Base-by-base conservation (phyloP, 2,113 vertebrate species). In the Bucco capensis region DNA sequence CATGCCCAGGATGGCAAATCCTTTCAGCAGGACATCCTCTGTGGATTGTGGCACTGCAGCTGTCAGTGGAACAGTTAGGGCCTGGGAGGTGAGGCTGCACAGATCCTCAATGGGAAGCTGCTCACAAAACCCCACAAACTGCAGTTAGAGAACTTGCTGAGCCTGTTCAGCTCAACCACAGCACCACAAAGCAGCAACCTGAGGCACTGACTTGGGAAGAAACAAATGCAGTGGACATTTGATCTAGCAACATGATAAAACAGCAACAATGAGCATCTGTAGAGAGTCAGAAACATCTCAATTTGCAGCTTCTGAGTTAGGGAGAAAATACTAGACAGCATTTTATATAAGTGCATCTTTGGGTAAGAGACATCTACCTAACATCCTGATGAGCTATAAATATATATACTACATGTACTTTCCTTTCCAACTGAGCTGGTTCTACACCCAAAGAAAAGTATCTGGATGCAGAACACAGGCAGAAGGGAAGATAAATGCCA, bases 101-200 rank as follows among this genome's bases (percentile, higher is more conserved):
- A 99, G 83, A 90, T 99, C 99, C 95, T 99, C 99, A 64, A 99
- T 98, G 49, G 99, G 99, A 82, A 99, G 97, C 99, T 99, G 96
- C 62, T 81, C 75, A 77, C 58, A 75, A 82, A 93, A 58, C 53
- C 21, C 24, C 40, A 83, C 74, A 46, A 46, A 60, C n/a, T 46
- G 86, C 18, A 83, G 47, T 94, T 64, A 94, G 83, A 14, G 25
- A 89, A 56, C 57, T 82, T 65, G 24, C 21, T 56, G 88, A 84
- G 38, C 7, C 9, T 3, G 8, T 53, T 53, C 50, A 62, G 31
- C 50, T 58, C 54, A 83, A 17, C 25, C 25, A 46, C 17, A 86
- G 1, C 8, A 51, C 27, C n/a, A 53, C 12, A 71, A 70, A 50
- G 56, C 42, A 77, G 3, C 6, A n/a, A 13, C 24, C 1, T 38